Evolutionary conservation across 2,888 invertebrate genomes (phyloP).

Genomic region (Acronicta leporina): DNA sequence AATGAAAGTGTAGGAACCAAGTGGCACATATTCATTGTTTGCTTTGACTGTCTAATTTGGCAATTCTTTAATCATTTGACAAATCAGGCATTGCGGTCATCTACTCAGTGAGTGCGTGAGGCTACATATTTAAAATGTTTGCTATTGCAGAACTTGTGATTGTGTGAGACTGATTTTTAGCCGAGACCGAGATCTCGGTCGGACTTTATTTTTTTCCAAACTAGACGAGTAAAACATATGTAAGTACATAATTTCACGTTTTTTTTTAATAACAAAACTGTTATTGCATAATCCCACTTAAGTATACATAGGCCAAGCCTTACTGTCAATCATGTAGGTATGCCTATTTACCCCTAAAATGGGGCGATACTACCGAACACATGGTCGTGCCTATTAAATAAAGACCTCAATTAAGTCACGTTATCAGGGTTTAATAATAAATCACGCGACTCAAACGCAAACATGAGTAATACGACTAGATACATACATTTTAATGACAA

Average conservation of each 20-base stretch:
- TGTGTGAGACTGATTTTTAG: no score
- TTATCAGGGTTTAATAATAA: conserved; percentile 40
- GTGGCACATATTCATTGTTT: no score
- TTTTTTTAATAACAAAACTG: not conserved
- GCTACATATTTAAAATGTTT: no score
- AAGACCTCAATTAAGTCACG: conserved; percentile 39
- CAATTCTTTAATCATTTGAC: no score
- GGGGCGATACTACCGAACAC: conserved; percentile 26
- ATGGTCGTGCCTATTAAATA: conserved; percentile 38
- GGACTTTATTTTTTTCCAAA: not conserved
- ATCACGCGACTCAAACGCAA: conserved; percentile 26
- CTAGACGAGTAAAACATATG: not conserved
- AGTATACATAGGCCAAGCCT: conserved; percentile 19
- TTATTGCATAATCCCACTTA: conserved; percentile 6
- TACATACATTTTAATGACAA: conserved; percentile 47
- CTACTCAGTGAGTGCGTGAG: no score
- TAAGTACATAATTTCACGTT: no score
- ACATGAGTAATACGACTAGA: conserved; percentile 36
- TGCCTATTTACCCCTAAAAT: conserved; percentile 43
- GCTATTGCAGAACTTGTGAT: no score
- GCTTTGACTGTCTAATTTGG: no score
- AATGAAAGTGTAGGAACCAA: no score
- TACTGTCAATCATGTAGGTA: conserved; percentile 49
- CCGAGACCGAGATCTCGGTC: no score
- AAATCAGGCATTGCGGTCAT: no score